Percentiles rank a stretch among this genome's conserved stretches.
These are phyloP conservation scores for Pyrgus malvae DNA, from an alignment of 2,888 invertebrate species.

Conservation along the genomic window DNA sequence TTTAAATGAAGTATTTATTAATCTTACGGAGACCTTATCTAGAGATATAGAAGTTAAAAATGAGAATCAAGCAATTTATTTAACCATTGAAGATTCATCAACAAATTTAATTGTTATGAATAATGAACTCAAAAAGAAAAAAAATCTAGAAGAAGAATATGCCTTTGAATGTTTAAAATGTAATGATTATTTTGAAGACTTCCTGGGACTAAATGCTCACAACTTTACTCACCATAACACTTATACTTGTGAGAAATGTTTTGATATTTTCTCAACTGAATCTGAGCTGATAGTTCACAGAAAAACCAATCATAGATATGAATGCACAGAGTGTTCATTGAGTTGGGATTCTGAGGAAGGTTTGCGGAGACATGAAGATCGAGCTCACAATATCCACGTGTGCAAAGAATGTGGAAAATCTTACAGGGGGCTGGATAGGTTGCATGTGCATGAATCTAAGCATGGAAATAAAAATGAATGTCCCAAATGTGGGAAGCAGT, in stretches of 20 bases:
- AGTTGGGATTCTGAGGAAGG: slow-evolving; percentile 48
- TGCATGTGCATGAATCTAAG: slow-evolving; percentile 59
- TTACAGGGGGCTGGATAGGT: slow-evolving; percentile 52
- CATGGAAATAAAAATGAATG: slow-evolving; percentile 58
- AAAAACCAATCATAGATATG: slow-evolving; percentile 40
- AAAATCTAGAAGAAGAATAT: slow-evolving; percentile 26
- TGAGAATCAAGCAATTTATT: slow-evolving; percentile 48
- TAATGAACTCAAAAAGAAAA: slow-evolving; percentile 36
- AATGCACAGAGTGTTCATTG: slow-evolving; percentile 53
- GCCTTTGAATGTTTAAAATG: slow-evolving; percentile 48
- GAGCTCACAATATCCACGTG: slow-evolving; percentile 47
- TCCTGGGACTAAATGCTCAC: slow-evolving; percentile 49
- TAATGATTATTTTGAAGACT: slow-evolving; percentile 40
- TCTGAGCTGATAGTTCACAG: slow-evolving; percentile 45
- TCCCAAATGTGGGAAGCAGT: slow-evolving; percentile 66
- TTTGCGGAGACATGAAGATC: slow-evolving; percentile 50
- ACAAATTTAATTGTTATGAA: slow-evolving; percentile 49
- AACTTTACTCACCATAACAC: slow-evolving; percentile 45
- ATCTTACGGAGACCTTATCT: slow-evolving; percentile 42
- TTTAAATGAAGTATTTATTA: slow-evolving; percentile 52
- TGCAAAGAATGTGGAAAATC: slow-evolving; percentile 68
- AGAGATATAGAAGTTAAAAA: slow-evolving; percentile 40
- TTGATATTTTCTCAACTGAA: slow-evolving; percentile 42
- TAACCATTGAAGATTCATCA: slow-evolving; percentile 49
- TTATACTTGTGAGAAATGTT: slow-evolving; percentile 55